Base-by-base conservation (phyloP, 2,888 invertebrate genomes). In the Drosophila neotestacea region DNA sequence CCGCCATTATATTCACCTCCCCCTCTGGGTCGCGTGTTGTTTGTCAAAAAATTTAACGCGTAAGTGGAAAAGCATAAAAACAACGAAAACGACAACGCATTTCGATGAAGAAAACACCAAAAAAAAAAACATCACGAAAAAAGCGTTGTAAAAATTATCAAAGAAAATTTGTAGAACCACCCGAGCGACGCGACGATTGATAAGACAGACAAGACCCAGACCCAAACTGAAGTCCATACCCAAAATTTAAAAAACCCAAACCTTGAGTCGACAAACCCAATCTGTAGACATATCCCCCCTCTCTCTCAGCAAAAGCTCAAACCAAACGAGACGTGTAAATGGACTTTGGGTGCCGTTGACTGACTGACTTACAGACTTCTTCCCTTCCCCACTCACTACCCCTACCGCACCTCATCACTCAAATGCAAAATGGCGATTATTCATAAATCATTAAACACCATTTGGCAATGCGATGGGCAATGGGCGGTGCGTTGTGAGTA, bases 361-460 rank as follows among this genome's bases (percentile, higher is more conserved):
- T 88, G 83, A 82, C 74, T 83, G 83, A 84, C 83, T 84, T 84
- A 69, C 69, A 70, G 62, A 50, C 63, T 52, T 48, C 46, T 39
- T 13, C 36, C 32, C 60, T 7, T 0, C 59, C 59, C 22, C 38
- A 47, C 42, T 27, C 32, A 32, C 68, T 59, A 54, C 55, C 22
- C 22, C 22, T 22, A 22, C 22, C 22, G 22, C 22, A 22, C 22
- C 22, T 61, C 83, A 70, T 79, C 83, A 83, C 83, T 79, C 80
- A 85, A 76, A 88, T 82, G 83, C 85, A 91, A 91, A 91, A 91
- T 91, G 91, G 91, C 91, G 91, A 91, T 91, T 91, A 91, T 91
- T 91, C 91, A 91, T 91, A 91, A 91, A 91, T 91, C 91, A 91
- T 91, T 91, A 91, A 91, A 91, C 91, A 91, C 91, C 91, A 91